A percentile compares a stretch with the other conserved stretches of the same genome.
These are phyloP conservation scores for Phasia obesa DNA, from an alignment of 2,888 invertebrate species.

Conservation along the genomic window DNA sequence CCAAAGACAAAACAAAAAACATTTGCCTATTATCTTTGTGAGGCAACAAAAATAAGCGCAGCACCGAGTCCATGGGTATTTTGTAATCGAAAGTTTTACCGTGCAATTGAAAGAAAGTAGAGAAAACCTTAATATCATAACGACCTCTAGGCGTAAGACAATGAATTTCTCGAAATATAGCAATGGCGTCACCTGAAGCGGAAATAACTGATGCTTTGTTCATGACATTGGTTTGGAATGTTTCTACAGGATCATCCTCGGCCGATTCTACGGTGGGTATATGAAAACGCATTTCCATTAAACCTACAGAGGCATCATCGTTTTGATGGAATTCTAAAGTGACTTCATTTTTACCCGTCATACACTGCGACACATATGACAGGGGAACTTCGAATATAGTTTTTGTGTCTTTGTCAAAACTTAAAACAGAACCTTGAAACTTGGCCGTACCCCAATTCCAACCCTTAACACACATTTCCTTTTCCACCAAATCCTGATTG, in stretches of 20 bases:
- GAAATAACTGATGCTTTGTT: slow-evolving; percentile 98
- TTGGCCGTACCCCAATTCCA: slow-evolving; percentile 99
- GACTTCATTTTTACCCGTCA: slow-evolving; percentile 98
- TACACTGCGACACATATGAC: slow-evolving; percentile 97
- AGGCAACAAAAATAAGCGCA: slow-evolving; percentile 96
- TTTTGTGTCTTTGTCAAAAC: slow-evolving; percentile 91
- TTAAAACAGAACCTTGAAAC: slow-evolving; percentile 93
- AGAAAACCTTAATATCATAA: slow-evolving; percentile 96
- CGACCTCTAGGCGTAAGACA: slow-evolving; percentile 97
- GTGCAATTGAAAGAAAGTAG: slow-evolving; percentile 94
- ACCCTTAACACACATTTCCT: slow-evolving; percentile 96
- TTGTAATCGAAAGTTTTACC: slow-evolving; percentile 99
- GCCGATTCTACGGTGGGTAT: slow-evolving; percentile 95
- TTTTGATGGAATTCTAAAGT: slow-evolving; percentile 99
- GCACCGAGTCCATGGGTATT: slow-evolving; percentile 98
- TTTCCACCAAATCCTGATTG: slow-evolving; percentile 92
- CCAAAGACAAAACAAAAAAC: slow-evolving; percentile 98
- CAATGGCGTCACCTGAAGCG: slow-evolving; percentile 98
- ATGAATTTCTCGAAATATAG: slow-evolving; percentile 97
- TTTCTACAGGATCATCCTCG: slow-evolving; percentile 96
- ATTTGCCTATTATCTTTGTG: slow-evolving; percentile 99
- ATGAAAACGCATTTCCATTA: slow-evolving; percentile 99
- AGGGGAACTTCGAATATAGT: slow-evolving; percentile 98
- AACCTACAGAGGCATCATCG: slow-evolving; percentile 97
- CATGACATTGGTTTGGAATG: slow-evolving; percentile 98